Evolutionary conservation across 2,888 invertebrate species (phyloP).

Genomic region (Caenorhabditis zanzibari): DNA sequence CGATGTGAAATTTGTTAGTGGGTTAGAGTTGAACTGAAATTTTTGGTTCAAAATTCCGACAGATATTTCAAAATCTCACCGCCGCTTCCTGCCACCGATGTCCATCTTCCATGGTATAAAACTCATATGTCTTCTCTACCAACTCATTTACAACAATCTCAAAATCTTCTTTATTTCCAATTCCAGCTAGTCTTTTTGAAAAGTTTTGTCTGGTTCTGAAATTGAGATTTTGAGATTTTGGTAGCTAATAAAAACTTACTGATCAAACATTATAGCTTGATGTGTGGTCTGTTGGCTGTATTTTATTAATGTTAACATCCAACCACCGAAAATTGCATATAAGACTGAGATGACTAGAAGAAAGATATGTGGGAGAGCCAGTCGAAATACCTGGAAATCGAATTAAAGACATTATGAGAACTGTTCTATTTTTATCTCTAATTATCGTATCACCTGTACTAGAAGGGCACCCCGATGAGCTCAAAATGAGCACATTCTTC

Average conservation of each 20-base stretch:
- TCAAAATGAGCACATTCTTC: too few relatives aligned
- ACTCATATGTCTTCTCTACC: conserved; percentile 59
- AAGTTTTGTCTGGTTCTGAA: conserved; percentile 59
- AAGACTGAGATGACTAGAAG: conserved; percentile 79
- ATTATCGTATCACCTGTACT: too few relatives aligned
- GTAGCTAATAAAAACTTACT: conserved; percentile 33
- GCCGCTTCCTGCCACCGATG: conserved; percentile 55
- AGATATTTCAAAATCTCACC: background rate
- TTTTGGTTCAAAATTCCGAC: background rate
- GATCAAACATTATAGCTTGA: conserved; percentile 63
- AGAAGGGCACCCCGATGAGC: too few relatives aligned
- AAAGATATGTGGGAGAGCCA: conserved; percentile 82
- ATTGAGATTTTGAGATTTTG: background rate
- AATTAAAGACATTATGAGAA: too few relatives aligned
- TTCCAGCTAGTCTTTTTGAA: conserved; percentile 30
- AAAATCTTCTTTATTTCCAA: conserved; percentile 41
- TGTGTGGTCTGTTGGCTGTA: conserved; percentile 72
- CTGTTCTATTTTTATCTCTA: too few relatives aligned
- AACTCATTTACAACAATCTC: conserved; percentile 40
- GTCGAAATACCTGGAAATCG: conserved; percentile 78
- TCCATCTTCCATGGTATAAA: conserved; percentile 59
- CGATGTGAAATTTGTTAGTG: conserved; percentile 69
- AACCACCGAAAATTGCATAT: conserved; percentile 80
- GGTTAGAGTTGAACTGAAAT: conserved; percentile 60
- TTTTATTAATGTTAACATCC: conserved; percentile 78